Evolutionary conservation across 2,797 vertebrate species (phyloP), one percentile per base, ranked within the genome.

Genomic region (Denticeps clupeoides): DNA sequence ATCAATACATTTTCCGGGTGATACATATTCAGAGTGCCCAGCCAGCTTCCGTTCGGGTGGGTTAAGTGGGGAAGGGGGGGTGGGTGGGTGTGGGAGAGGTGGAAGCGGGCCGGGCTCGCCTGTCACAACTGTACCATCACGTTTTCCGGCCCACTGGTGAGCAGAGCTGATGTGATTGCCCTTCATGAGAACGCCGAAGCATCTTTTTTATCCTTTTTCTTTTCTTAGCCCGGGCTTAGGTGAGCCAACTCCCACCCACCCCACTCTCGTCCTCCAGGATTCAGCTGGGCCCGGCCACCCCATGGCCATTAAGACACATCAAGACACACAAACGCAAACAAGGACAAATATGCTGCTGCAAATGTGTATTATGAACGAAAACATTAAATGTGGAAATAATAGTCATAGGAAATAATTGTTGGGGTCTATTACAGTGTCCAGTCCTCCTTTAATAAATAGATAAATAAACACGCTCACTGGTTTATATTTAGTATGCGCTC

Each of bases 61-160:
- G 49, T 9, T 21, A 55, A 80, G 80, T 78, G 77, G 77, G 80
- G 77, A 68, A 68, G 73, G 82, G 80, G 64, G 23, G 18, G 49
- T 59, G 51, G 60, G 64, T 56, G 32, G 55, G 55, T 64, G 42
- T 15, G 13, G 7, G 16, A 62, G 64, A 74, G 72, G 73, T 73
- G 82, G 83, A 75, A 80, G n/a, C 77, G 73, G 68, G 70, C 83
- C 84, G 85, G 73, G 79, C 84, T 72, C 69, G 65, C 62, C 89
- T 91, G 90, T 93, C 91, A 93, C 83, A 87, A 85, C 88, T 85
- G 87, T 88, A 82, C 83, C 79, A 74, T 86, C 71, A 71, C 83
- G 85, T 91, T 93, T 93, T 95, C 91, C 89, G 77, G 91, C 81
- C 86, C 89, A 91, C 86, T 92, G 90, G 89, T 91, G 90, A 95